Conservation (phyloP, 2,797 vertebrate genomes). For the Sebastes baramenuke region DNA sequence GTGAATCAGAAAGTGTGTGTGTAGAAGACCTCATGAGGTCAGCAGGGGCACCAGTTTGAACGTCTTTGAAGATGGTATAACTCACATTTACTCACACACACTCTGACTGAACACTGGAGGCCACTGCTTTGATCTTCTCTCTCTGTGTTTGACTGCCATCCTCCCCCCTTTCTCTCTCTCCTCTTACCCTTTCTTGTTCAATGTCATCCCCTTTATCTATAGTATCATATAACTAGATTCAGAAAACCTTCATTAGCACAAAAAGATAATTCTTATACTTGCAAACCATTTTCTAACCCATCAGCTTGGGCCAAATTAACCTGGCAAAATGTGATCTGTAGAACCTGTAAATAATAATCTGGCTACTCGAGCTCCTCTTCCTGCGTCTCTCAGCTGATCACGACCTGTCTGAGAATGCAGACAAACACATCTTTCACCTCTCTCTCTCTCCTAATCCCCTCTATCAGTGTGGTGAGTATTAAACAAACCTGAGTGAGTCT, state of each 20-base stretch:
- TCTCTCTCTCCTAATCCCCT: neutral
- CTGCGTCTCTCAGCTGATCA: slow-evolving; percentile 6
- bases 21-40: neutral
- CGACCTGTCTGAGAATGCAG: slow-evolving; percentile 9
- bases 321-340: neutral
- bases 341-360: neutral
- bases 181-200: neutral
- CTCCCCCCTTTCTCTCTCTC: neutral
- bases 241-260: neutral
- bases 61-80: slow-evolving; percentile 34
- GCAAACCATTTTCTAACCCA: neutral
- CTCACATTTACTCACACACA: neutral
- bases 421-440: slow-evolving; percentile 41
- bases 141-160: neutral
- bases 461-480: neutral
- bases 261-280: neutral
- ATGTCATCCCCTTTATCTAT: neutral
- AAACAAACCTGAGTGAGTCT: slow-evolving; percentile 13
- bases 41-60: neutral
- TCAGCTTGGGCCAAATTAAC: neutral
- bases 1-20: neutral
- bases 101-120: neutral
- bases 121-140: slow-evolving; percentile 41
- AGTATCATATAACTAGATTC: neutral
- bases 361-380: neutral